Percentiles rank a stretch among this genome's conserved stretches.
phyloP scores from a whole-genome alignment of 2,797 vertebrate species.

The Masticophis lateralis region DNA sequence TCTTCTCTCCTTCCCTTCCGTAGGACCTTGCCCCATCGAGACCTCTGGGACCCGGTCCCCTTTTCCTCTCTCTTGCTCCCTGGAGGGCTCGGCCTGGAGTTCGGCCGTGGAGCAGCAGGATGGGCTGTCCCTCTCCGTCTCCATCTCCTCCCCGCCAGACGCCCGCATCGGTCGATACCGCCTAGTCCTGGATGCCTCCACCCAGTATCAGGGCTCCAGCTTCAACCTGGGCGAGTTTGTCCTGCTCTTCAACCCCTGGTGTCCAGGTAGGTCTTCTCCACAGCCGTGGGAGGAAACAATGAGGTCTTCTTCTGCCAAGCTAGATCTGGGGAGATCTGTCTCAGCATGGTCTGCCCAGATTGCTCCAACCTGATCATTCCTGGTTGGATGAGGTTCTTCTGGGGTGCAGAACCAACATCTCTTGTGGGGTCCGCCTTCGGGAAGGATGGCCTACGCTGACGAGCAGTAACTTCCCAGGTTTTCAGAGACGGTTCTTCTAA shows the following conservation, averaged over 20 bases:
- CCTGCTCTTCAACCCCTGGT: slow-evolving; percentile 77
- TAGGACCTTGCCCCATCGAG: slow-evolving; percentile 70
- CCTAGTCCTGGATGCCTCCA: slow-evolving; percentile 66
- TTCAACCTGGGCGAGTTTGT: slow-evolving; percentile 61
- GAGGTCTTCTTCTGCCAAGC: neutral
- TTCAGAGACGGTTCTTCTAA: neutral
- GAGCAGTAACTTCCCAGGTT: neutral
- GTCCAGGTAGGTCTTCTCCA: slow-evolving; percentile 65
- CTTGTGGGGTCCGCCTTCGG: neutral
- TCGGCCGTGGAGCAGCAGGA: slow-evolving; percentile 58
- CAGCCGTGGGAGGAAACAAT: fast-evolving
- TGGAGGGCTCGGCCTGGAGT: slow-evolving; percentile 53
- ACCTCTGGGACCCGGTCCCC: slow-evolving; percentile 59
- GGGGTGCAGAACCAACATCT: neutral
- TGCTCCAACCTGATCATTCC: neutral
- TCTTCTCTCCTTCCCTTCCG: neutral
- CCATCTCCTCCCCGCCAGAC: slow-evolving; percentile 52
- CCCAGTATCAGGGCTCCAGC: slow-evolving; percentile 59
- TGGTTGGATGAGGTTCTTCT: neutral
- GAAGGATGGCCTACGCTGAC: neutral
- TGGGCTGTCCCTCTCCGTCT: slow-evolving; percentile 30
- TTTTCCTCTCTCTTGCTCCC: slow-evolving; percentile 48
- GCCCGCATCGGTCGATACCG: slow-evolving; percentile 68
- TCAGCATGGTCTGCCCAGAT: neutral
- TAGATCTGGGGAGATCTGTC: neutral